Conservation (phyloP, 2,113 vertebrate genomes). For the Chiloscyllium plagiosum region DNA sequence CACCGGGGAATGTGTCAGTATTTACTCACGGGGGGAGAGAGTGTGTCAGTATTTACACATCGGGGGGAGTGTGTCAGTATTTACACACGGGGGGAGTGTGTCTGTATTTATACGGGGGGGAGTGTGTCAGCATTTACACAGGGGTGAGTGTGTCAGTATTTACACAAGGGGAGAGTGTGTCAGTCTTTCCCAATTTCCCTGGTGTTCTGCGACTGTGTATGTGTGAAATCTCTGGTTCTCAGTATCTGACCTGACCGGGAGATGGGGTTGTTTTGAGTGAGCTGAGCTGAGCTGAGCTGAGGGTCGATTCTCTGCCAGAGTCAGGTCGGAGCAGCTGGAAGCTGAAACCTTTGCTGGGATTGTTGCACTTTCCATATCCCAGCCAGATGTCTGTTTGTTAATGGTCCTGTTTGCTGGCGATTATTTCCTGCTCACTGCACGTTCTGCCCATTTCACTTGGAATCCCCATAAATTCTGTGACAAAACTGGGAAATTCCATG, state of each 20-base stretch:
- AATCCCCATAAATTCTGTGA: background rate
- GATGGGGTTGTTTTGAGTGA: too few species aligned
- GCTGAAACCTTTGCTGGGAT: background rate
- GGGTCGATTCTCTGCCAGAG: background rate
- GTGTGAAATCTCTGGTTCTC: too few species aligned
- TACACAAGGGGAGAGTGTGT: background rate
- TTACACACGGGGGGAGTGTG: too few species aligned
- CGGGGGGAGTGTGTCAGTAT: too few species aligned
- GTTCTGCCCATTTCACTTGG: background rate
- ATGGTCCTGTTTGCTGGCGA: background rate
- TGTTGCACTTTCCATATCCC: background rate
- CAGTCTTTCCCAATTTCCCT: too few species aligned
- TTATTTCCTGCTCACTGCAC: background rate
- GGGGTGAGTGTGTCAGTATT: too few species aligned
- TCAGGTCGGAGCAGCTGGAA: background rate
- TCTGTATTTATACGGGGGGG: too few species aligned
- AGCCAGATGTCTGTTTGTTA: background rate
- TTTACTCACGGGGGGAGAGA: too few species aligned
- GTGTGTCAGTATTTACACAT: too few species aligned
- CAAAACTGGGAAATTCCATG: background rate
- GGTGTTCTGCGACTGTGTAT: too few species aligned
- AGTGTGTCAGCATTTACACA: background rate
- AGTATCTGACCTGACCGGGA: too few species aligned
- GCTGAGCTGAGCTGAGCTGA: background rate
- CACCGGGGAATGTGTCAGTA: too few species aligned